Percentiles rank a stretch among this genome's conserved stretches.
Conservation (phyloP, 2,888 invertebrate species). For the Clostera curtula region DNA sequence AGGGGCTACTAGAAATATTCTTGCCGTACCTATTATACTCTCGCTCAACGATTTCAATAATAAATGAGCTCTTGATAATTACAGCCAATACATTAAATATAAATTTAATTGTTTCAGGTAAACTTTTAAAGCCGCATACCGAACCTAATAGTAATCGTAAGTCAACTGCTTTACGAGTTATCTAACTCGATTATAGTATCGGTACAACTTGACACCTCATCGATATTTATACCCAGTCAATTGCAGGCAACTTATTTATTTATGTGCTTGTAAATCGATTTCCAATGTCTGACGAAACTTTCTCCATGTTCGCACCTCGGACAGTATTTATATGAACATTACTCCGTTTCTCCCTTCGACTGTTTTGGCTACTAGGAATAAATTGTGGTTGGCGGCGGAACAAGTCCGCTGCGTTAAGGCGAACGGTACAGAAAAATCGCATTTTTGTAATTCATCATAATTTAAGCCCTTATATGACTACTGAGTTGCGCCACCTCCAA, state of each 20-base stretch:
- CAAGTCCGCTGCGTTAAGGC: no score
- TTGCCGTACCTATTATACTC: no score
- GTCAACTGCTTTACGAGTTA: constrained; percentile 2
- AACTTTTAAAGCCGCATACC: no score
- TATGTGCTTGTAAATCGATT: constrained; percentile 21
- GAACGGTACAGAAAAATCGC: no score
- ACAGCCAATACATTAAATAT: no score
- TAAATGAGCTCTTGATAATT: no score
- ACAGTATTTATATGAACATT: constrained; percentile 29
- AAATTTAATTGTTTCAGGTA: neutral
- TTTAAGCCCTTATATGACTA: no score
- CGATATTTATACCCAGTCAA: constrained; percentile 17
- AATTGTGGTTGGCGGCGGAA: no score
- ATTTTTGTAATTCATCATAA: constrained; percentile 2
- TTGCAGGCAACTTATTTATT: constrained; percentile 17
- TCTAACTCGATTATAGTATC: constrained; percentile 22
- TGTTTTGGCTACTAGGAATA: constrained; percentile 33
- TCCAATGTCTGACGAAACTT: constrained; percentile 25
- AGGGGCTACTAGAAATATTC: no score
- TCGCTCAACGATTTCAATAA: no score
- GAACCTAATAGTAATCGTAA: no score
- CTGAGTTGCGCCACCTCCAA: no score
- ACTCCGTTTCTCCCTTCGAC: constrained; percentile 34
- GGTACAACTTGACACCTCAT: constrained; percentile 12
- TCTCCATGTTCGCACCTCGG: constrained; percentile 27